Conservation (phyloP, 2,888 invertebrate genomes). For the Cryptocephalus moraei region DNA sequence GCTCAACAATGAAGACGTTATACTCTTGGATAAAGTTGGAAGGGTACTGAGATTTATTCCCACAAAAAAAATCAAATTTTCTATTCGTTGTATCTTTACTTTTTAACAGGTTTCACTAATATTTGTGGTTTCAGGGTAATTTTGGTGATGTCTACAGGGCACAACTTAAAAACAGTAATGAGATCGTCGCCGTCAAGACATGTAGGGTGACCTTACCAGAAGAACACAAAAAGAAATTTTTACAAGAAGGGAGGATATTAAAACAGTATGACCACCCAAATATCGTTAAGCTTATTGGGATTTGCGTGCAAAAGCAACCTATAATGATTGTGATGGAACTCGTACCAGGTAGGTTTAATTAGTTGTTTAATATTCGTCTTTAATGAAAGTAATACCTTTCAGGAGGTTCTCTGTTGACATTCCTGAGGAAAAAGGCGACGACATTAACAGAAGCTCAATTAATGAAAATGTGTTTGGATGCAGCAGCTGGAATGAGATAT, state of each 20-base stretch:
- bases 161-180: conserved; percentile 67
- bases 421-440: conserved; percentile 69
- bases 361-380: neutral
- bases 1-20: conserved; percentile 89
- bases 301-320: conserved; percentile 95
- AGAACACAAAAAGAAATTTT: conserved; percentile 84
- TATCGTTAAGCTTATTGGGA: conserved; percentile 91
- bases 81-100: neutral
- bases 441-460: conserved; percentile 50
- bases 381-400: conserved; percentile 11
- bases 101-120: neutral
- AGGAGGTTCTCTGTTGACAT: conserved; percentile 87
- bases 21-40: conserved; percentile 86
- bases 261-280: conserved; percentile 97
- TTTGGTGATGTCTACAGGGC: conserved; percentile 97
- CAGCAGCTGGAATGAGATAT: conserved; percentile 91
- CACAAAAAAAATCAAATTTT: neutral
- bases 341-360: conserved; percentile 56
- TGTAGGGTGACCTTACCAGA: conserved; percentile 90
- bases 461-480: conserved; percentile 86
- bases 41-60: conserved; percentile 49
- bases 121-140: conserved; percentile 62
- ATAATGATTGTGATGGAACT: conserved; percentile 99
- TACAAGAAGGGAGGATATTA: conserved; percentile 89
- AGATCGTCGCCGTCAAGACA: conserved; percentile 92